These are phyloP conservation scores for Varanus komodoensis DNA, from an alignment of 2,113 vertebrate genomes.

Conservation along the genomic window DNA sequence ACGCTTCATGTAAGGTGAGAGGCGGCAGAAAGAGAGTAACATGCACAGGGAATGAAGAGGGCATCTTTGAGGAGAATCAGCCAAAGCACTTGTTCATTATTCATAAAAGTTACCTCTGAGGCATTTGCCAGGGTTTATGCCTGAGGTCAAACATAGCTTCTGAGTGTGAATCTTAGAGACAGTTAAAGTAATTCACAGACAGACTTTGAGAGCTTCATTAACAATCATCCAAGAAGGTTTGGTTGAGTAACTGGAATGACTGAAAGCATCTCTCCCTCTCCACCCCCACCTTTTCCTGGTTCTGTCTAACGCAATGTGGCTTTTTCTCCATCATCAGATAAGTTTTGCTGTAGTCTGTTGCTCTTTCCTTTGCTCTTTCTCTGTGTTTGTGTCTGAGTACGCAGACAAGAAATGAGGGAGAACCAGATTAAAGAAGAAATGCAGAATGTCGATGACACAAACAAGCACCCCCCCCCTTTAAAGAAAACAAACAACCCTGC, in stretches of 20 bases:
- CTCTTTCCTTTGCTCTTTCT: no score
- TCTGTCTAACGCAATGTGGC: not conserved
- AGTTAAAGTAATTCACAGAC: not conserved
- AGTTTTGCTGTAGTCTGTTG: not conserved
- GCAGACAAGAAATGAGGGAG: not conserved
- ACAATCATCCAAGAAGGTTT: slow-evolving; percentile 8
- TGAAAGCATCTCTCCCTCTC: not conserved
- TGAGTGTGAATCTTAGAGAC: not conserved
- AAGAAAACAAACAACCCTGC: not conserved
- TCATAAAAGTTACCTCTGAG: not conserved
- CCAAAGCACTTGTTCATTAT: not conserved
- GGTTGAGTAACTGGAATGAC: not conserved
- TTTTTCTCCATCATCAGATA: not conserved
- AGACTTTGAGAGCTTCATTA: rapidly evolving
- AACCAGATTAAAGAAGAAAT: not conserved
- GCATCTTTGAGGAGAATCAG: not conserved
- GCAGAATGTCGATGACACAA: not conserved
- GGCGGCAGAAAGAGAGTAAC: not conserved
- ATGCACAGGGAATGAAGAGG: not conserved
- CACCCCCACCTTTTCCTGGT: no score
- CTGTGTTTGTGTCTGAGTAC: not conserved
- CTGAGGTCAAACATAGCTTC: not conserved
- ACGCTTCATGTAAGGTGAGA: not conserved
- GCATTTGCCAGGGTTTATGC: not conserved
- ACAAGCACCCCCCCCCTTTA: not conserved